A percentile compares a stretch with the other conserved stretches of the same genome.
phyloP scores from a whole-genome alignment of 2,888 invertebrate genomes.

The Sarcophaga variegata region DNA sequence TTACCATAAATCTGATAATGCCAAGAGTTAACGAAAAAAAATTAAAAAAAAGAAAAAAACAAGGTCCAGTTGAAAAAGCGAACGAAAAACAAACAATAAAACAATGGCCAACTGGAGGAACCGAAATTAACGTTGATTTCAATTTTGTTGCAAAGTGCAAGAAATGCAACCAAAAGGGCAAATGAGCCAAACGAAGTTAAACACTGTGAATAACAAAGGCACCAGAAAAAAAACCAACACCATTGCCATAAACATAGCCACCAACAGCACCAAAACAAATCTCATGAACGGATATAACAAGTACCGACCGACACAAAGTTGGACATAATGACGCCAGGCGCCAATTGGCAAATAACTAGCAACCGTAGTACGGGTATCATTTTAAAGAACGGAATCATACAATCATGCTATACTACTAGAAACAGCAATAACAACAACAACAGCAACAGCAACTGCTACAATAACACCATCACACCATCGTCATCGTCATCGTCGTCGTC shows the following conservation, averaged over 20 bases:
- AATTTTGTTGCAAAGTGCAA: conserved; percentile 60
- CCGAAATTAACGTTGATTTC: conserved; percentile 54
- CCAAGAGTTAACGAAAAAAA: conserved; percentile 49
- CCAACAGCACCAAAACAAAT: conserved; percentile 52
- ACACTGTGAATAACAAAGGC: conserved; percentile 46
- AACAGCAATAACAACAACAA: conserved; percentile 42
- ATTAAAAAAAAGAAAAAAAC: background rate
- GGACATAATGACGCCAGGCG: conserved; percentile 75
- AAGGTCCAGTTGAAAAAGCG: conserved; percentile 1
- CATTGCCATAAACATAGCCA: conserved; percentile 26
- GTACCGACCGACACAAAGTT: conserved; percentile 69
- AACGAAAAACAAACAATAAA: conserved; percentile 48
- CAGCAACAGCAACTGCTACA: conserved; percentile 25
- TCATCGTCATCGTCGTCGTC: conserved; percentile 30
- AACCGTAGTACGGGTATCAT: conserved; percentile 44
- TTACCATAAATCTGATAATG: conserved; percentile 67
- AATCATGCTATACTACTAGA: conserved; percentile 13
- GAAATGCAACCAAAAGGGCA: conserved; percentile 58
- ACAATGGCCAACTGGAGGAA: conserved; percentile 28
- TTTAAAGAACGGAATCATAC: conserved; percentile 23
- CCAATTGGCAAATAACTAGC: conserved; percentile 72
- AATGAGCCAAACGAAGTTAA: conserved; percentile 63
- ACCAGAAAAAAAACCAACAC: conserved; percentile 31
- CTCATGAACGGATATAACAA: conserved; percentile 63
- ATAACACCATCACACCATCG: background rate